phyloP scores from a whole-genome alignment of 2,888 invertebrate species.

The Euspilapteryx auroguttella region DNA sequence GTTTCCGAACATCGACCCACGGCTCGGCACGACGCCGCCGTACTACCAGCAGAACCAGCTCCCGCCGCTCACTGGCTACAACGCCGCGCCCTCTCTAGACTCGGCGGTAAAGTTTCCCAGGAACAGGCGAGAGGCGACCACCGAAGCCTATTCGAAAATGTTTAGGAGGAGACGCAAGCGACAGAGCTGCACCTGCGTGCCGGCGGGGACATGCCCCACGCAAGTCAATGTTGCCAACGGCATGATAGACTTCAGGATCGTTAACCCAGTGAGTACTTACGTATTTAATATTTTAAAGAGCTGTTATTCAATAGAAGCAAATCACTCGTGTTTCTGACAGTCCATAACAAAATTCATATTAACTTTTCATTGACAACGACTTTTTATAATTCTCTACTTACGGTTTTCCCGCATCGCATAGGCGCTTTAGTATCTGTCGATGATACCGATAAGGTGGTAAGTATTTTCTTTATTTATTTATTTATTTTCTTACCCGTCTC shows the following conservation, averaged over 20 bases:
- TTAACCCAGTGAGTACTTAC: slow-evolving; percentile 50
- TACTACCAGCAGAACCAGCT: slow-evolving; percentile 24
- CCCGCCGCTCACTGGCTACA: slow-evolving; percentile 29
- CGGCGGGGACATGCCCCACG: slow-evolving; percentile 29
- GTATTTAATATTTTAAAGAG: no score
- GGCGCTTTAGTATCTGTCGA: no score
- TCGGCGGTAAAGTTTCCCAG: slow-evolving; percentile 41
- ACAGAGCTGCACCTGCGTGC: slow-evolving; percentile 41
- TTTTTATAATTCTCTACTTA: no score
- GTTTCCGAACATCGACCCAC: slow-evolving; percentile 43
- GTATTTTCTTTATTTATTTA: no score
- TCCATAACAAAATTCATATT: no score
- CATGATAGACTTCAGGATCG: slow-evolving; percentile 64
- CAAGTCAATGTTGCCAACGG: slow-evolving; percentile 48
- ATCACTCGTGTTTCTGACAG: no score
- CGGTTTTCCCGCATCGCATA: no score
- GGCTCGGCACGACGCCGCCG: slow-evolving; percentile 40
- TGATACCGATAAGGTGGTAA: no score
- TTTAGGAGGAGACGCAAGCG: slow-evolving; percentile 30
- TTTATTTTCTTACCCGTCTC: no score
- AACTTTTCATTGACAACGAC: no score
- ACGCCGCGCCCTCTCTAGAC: slow-evolving; percentile 28
- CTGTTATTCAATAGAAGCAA: no score
- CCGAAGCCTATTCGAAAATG: slow-evolving; percentile 7
- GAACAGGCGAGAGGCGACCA: slow-evolving; percentile 10